Evolutionary conservation across 64 coral and sea anemone genomes (phyloP), one percentile per base, ranked within the genome.

Genomic region (Porites australiensis): DNA sequence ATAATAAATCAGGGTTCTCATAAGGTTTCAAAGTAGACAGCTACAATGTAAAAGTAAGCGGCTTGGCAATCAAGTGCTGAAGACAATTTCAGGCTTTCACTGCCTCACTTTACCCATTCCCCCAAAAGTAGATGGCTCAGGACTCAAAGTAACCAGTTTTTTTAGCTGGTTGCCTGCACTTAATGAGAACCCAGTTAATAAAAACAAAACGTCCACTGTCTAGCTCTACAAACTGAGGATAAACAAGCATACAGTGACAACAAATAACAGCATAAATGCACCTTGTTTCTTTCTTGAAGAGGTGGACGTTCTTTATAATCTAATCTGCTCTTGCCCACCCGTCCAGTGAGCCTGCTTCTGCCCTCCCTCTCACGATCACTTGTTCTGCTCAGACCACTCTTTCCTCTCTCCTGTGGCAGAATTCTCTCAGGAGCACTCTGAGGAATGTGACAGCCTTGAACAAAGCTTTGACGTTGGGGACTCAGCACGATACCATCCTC

Each of bases 401-500:
- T 97, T 45, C 87, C 79, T 72, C 95, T 94, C 5, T 97, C 95
- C 60, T 88, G 91, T 63, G 82, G 92, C 10, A 44, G 67, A 16
- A 70, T 82, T 50, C 92, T 90, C 21, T 97, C 95, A 2, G 92
- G 88, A 18, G 92, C 92, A 94, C 92, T 97, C n/a, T 97, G 95
- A 27, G 82, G 95, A 13, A 93, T 93, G 58, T 97, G 95, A 50
- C 95, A 97, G 37, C 95, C 95, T 79, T 97, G 95, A 47, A 82
- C 95, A 88, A 97, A 97, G 61, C 95, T 97, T 84, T 97, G 95
- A 79, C 95, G 88, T 20, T 97, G 95, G 11, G 95, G 95, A 61
- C 95, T 97, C 13, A 97, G 88, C 18, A 97, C 95, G 44, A 97
- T 97, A 48, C 95, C 95, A 94, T 97, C 95, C 58, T 91, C 95